Percentiles rank a stretch among this genome's conserved stretches.
phyloP scores from a whole-genome alignment of 1,140 invertebrate genomes.

The Pogonognathellus flavescens region DNA sequence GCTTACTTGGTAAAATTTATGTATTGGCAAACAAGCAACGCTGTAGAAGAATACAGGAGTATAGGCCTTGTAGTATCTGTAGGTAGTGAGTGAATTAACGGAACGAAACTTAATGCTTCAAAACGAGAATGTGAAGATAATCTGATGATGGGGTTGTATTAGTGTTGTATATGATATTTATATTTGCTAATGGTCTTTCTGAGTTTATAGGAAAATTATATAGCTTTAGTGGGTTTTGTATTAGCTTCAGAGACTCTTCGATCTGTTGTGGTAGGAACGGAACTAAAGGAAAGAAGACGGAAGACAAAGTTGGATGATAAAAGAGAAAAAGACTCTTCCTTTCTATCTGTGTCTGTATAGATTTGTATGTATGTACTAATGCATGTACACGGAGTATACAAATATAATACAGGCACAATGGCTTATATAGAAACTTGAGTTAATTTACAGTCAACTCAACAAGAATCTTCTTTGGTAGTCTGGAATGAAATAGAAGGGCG shows the following conservation, averaged over 20 bases:
- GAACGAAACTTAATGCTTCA: neutral
- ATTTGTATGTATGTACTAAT: neutral
- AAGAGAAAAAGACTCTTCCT: neutral
- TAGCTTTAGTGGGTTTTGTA: too few relatives aligned
- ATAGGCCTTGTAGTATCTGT: neutral
- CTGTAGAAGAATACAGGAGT: neutral
- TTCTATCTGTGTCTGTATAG: too few relatives aligned
- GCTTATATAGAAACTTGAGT: neutral
- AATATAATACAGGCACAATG: neutral
- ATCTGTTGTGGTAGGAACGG: neutral
- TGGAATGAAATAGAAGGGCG: slow-evolving; percentile 39
- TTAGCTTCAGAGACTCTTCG: neutral
- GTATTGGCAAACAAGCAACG: neutral
- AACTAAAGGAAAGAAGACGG: neutral
- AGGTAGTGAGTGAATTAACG: neutral
- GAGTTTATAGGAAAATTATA: neutral
- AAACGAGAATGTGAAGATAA: slow-evolving; percentile 11
- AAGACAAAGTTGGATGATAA: neutral
- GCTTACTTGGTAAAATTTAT: neutral
- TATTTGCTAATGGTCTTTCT: neutral
- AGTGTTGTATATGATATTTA: neutral
- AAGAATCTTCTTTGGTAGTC: slow-evolving; percentile 5
- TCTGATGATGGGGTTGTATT: neutral
- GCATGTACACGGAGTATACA: neutral
- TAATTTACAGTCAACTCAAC: neutral